Percentiles rank a stretch among this genome's conserved stretches.
phyloP scores from a whole-genome alignment of 2,113 vertebrate species.

The Haemorhous mexicanus region DNA sequence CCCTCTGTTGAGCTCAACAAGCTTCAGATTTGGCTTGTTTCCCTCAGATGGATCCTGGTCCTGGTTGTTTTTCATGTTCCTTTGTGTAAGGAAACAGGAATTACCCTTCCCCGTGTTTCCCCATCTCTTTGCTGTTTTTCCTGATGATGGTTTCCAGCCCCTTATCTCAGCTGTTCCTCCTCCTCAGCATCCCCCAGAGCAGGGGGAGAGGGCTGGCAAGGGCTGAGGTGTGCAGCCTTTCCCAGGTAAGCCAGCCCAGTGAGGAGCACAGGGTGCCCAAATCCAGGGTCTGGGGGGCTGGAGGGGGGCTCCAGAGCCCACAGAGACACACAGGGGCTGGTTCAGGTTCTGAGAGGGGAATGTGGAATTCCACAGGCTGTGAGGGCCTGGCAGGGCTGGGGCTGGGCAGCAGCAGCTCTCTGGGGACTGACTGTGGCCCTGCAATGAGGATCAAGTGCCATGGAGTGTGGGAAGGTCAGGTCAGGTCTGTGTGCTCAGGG shows the following conservation, averaged over 20 bases:
- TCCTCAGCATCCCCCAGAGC: slow-evolving; percentile 15
- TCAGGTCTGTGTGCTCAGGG: background rate
- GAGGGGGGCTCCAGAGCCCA: background rate
- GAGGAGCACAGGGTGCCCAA: background rate
- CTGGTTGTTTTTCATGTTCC: background rate
- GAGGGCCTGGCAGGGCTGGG: background rate
- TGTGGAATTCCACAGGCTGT: rapidly evolving
- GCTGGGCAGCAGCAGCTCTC: background rate
- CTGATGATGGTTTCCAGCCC: slow-evolving; percentile 4
- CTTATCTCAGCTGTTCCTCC: slow-evolving; percentile 21
- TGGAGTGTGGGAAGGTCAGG: rapidly evolving
- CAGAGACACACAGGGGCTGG: rapidly evolving
- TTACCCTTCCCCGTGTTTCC: slow-evolving; percentile 31
- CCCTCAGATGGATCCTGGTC: background rate
- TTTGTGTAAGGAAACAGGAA: background rate
- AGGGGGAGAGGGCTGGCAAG: background rate
- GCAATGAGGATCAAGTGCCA: rapidly evolving
- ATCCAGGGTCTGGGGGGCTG: rapidly evolving
- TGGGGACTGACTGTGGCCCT: background rate
- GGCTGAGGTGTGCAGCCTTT: background rate
- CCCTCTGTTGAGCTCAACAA: background rate
- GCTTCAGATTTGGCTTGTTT: background rate
- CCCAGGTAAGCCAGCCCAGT: background rate
- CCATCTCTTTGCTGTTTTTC: slow-evolving; percentile 25
- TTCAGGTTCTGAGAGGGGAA: rapidly evolving